Evolutionary conservation across 2,797 vertebrate species (phyloP).

Genomic region (Leuciscus waleckii): DNA sequence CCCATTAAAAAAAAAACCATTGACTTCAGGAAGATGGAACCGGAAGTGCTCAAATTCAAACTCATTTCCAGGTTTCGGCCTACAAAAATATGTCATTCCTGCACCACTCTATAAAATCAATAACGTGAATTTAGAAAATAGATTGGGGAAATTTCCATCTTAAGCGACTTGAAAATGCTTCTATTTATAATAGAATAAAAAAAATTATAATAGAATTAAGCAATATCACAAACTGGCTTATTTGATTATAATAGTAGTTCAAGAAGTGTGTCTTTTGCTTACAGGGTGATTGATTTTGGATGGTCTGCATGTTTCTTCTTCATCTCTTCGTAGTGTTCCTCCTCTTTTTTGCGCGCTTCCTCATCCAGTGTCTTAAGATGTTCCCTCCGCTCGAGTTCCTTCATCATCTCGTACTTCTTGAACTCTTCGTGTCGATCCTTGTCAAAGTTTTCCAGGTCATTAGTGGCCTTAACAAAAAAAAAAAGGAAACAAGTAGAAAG

Average conservation of each 20-base stretch:
- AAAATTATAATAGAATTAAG: neutral
- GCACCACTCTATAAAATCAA: neutral
- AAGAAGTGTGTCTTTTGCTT: neutral
- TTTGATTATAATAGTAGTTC: neutral
- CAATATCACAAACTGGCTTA: neutral
- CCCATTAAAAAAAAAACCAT: neutral
- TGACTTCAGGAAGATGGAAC: neutral
- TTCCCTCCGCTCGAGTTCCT: slow-evolving; percentile 90
- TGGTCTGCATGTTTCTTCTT: slow-evolving; percentile 90
- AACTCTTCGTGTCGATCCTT: slow-evolving; percentile 90
- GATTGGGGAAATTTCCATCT: neutral
- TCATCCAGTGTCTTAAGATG: slow-evolving; percentile 86
- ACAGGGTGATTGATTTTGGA: slow-evolving; percentile 90
- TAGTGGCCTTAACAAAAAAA: slow-evolving; percentile 80
- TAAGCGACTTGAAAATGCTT: neutral
- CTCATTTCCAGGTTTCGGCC: neutral
- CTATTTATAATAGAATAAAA: neutral
- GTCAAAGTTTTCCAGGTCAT: slow-evolving; percentile 90
- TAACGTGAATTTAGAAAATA: neutral
- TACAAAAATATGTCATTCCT: neutral
- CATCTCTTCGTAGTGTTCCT: slow-evolving; percentile 88
- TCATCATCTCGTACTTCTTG: slow-evolving; percentile 93
- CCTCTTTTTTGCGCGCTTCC: slow-evolving; percentile 85
- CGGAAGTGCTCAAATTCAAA: neutral
- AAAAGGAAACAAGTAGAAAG: neutral